Percentiles rank a stretch among this genome's conserved stretches.
Evolutionary conservation across 2,888 invertebrate genomes (phyloP).

Genomic region (Cetonia aurata): DNA sequence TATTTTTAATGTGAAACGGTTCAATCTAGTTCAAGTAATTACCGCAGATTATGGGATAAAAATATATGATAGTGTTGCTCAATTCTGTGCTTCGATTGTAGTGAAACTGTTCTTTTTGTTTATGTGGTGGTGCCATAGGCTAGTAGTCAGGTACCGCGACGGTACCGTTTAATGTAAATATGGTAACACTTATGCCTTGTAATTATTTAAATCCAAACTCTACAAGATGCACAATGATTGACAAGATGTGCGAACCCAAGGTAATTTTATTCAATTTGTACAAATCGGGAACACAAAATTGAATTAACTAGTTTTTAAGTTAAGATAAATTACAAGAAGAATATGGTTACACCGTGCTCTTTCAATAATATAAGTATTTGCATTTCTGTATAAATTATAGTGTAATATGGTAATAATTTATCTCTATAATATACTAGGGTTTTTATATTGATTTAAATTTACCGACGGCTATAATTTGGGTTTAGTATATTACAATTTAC

Average conservation of each 20-base stretch:
- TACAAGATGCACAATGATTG: slow-evolving; percentile 67
- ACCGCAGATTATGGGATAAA: slow-evolving; percentile 24
- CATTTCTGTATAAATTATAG: no score
- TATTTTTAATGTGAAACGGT: background rate
- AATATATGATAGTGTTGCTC: slow-evolving; percentile 19
- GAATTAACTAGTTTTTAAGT: no score
- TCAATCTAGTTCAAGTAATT: slow-evolving; percentile 1
- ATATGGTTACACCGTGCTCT: no score
- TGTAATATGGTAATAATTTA: no score
- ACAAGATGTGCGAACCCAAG: slow-evolving; percentile 67
- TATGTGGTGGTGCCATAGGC: slow-evolving; percentile 39
- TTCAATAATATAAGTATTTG: no score
- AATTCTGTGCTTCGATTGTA: slow-evolving; percentile 16
- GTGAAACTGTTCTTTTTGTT: slow-evolving; percentile 28
- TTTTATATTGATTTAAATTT: no score
- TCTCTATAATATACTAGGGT: no score
- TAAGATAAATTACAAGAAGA: no score
- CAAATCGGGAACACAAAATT: no score
- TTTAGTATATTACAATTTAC: no score
- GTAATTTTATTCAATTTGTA: slow-evolving; percentile 52
- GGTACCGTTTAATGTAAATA: slow-evolving; percentile 57
- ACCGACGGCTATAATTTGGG: no score
- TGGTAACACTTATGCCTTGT: slow-evolving; percentile 79
- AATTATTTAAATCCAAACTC: slow-evolving; percentile 71
- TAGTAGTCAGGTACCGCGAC: slow-evolving; percentile 37